Evolutionary conservation across 2,797 vertebrate genomes (phyloP).

Genomic region (Loris lydekkerianus): DNA sequence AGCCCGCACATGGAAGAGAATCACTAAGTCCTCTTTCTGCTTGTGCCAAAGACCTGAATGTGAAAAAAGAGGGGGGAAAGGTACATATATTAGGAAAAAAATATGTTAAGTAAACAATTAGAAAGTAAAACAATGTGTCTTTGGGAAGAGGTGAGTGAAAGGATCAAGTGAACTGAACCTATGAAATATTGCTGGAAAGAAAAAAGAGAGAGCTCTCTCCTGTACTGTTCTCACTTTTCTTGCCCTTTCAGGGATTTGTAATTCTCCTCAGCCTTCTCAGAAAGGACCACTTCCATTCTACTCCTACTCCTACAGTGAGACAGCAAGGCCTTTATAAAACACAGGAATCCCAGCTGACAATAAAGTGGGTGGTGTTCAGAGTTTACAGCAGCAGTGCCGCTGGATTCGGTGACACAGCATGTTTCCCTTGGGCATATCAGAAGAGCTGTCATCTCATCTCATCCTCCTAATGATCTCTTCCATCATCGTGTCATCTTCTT

Average conservation of each 20-base stretch:
- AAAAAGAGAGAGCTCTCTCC: not conserved
- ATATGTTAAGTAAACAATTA: not conserved
- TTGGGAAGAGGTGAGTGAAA: not conserved
- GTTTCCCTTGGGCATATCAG: not conserved
- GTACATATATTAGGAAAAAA: not conserved
- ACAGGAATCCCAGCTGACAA: not conserved
- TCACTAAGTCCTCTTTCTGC: not conserved
- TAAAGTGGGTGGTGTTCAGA: not conserved
- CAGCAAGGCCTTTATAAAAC: not conserved
- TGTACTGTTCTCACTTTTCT: not conserved
- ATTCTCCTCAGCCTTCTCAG: not conserved
- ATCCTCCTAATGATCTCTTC: not conserved
- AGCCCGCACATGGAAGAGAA: not conserved
- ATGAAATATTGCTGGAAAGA: not conserved
- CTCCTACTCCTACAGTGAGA: not conserved
- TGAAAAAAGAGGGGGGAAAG: not conserved
- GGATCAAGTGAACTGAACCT: not conserved
- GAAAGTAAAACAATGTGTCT: not conserved
- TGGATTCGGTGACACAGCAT: not conserved
- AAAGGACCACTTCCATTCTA: not conserved
- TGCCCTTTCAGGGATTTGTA: not conserved
- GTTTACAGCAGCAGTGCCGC: not conserved
- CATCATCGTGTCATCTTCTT: not conserved
- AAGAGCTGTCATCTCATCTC: not conserved
- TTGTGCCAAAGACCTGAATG: not conserved